These are phyloP conservation scores for Parotocinclus haroldoi DNA, from an alignment of 2,797 vertebrate species.

Conservation along the genomic window DNA sequence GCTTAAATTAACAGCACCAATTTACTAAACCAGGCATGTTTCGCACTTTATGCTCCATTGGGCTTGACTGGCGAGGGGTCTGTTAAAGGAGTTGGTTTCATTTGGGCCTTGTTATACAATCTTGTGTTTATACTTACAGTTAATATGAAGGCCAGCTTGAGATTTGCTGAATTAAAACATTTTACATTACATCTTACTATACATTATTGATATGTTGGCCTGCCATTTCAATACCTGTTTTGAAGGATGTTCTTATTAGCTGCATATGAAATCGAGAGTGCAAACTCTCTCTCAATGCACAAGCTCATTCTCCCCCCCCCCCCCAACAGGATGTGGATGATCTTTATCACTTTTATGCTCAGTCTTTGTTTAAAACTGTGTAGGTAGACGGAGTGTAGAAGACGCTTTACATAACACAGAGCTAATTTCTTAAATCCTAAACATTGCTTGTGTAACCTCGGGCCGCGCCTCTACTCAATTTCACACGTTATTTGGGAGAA, in stretches of 20 bases:
- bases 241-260: background rate
- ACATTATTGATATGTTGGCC: background rate
- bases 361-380: slow-evolving; percentile 62
- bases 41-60: background rate
- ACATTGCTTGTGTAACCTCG: slow-evolving; percentile 59
- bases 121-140: slow-evolving; percentile 1
- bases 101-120: background rate
- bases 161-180: slow-evolving; percentile 4
- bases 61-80: background rate
- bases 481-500: slow-evolving; percentile 69
- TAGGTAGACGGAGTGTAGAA: no score
- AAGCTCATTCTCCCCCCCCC: slow-evolving; percentile 20
- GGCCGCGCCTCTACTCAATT: slow-evolving; percentile 69
- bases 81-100: background rate
- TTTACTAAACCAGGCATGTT: no score
- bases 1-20: slow-evolving; percentile 20
- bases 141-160: background rate
- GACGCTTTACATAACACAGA: slow-evolving; percentile 52
- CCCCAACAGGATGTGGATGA: slow-evolving; percentile 43
- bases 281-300: slow-evolving; percentile 8
- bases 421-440: slow-evolving; percentile 57
- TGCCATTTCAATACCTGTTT: background rate
- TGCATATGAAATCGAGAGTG: background rate
- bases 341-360: slow-evolving; percentile 50
- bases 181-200: background rate